Evolutionary conservation across 2,113 vertebrate genomes (phyloP), one percentile per base, ranked within the genome.

Genomic region (Marmota flaviventris): DNA sequence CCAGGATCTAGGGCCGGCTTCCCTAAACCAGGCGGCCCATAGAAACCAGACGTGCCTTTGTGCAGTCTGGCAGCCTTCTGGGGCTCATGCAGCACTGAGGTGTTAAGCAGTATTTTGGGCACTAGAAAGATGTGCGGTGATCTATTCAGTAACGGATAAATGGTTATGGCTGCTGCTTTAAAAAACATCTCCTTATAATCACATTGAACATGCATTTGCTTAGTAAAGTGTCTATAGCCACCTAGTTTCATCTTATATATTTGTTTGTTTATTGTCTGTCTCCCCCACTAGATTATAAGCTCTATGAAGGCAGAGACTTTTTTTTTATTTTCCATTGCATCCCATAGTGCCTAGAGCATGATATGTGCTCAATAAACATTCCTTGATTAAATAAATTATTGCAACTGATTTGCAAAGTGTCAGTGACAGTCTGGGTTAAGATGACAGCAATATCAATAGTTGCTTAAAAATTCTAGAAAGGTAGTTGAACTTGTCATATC

Each of bases 111-210:
- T 4, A 12, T 14, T 51, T 81, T 42, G 0, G 42, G 34, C 42
- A 4, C 91, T 72, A 10, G 75, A 45, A 67, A n/a, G 42, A 69
- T 25, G 0, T 61, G 2, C n/a, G 34, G 4, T 9, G 9, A 1
- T 51, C 77, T 78, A 9, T 75, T 89, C 61, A 39, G 61, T 10
- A 27, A 39, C 65, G 58, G 48, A 69, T 29, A 18, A 70, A 13
- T 17, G 24, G 53, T 96, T 83, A 51, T 12, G 48, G 73, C 94
- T 76, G 27, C n/a, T 95, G 85, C 81, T 77, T 48, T 67, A 76
- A 76, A 42, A 84, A 84, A 69, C 42, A 48, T 75, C 13, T 73
- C 51, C 8, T 0, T 17, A 6, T 13, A 10, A 24, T 45, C 20
- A 12, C 61, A 5, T 7, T 65, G 75, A 84, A 42, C 27, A 39